A percentile compares a stretch with the other conserved stretches of the same genome.
These are phyloP conservation scores for Sebastes nivosus DNA, from an alignment of 2,797 vertebrate species.

Conservation along the genomic window DNA sequence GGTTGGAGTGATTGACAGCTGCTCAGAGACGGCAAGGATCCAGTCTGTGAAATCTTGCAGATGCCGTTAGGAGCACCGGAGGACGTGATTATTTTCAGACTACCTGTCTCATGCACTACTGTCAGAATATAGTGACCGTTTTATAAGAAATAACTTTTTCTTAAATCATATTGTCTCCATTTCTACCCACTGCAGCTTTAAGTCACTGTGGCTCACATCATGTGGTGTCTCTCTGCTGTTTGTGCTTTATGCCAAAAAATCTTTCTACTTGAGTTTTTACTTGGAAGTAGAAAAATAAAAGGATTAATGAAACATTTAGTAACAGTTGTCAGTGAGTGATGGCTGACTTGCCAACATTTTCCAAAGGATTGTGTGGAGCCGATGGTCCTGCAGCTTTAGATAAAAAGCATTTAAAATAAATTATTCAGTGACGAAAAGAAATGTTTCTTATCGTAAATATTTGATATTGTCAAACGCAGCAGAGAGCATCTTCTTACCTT, in stretches of 20 bases:
- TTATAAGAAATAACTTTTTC: no score
- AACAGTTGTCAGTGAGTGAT: conserved; percentile 14
- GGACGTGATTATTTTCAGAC: no score
- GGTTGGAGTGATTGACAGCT: no score
- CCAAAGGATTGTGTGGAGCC: neutral
- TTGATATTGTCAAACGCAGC: neutral
- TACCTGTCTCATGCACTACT: no score
- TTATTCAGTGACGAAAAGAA: neutral
- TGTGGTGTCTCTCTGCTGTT: neutral
- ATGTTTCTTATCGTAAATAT: neutral
- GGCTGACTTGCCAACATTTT: conserved; percentile 5
- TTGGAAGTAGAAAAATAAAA: conserved; percentile 12
- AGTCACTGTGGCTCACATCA: conserved; percentile 2
- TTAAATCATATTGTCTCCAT: no score
- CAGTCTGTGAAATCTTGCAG: no score
- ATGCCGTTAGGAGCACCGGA: no score
- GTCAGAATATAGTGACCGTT: no score
- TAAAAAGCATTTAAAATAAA: conserved; percentile 3
- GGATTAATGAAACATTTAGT: conserved; percentile 16
- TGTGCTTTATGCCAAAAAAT: neutral
- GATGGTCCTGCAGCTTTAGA: neutral
- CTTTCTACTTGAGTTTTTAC: conserved; percentile 13
- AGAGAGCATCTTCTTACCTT: conserved; percentile 54
- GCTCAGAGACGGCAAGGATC: no score
- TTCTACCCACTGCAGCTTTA: neutral